Percentiles rank a stretch among this genome's conserved stretches.
Evolutionary conservation across 2,888 invertebrate species (phyloP).

Genomic region (Acronicta psi): DNA sequence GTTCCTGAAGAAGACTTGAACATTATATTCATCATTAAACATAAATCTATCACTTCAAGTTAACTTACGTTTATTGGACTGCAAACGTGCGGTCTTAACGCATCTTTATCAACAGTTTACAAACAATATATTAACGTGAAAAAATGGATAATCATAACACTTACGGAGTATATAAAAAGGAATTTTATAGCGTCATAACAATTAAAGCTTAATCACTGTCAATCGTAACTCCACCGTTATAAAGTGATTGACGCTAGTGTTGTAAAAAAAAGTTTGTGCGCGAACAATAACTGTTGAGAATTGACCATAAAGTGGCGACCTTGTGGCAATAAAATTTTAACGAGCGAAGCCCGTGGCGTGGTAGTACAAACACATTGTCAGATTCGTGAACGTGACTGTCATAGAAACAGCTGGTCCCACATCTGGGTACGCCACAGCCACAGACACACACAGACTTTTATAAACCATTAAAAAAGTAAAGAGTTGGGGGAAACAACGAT

Average conservation of each 20-base stretch:
- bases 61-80: conserved; percentile 43
- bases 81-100: conserved; percentile 50
- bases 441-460: conserved; percentile 54
- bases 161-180: conserved; percentile 74
- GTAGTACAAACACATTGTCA: conserved; percentile 80
- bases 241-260: conserved; percentile 78
- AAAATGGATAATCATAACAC: conserved; percentile 69
- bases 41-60: conserved; percentile 62
- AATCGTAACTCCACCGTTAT: conserved; percentile 80
- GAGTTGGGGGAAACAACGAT: conserved; percentile 69
- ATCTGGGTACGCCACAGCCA: conserved; percentile 69
- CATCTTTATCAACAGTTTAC: conserved; percentile 55
- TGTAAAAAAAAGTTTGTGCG: conserved; percentile 81
- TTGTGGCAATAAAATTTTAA: conserved; percentile 89
- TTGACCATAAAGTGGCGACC: conserved; percentile 89
- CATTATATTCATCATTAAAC: conserved; percentile 51
- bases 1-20: conserved; percentile 48
- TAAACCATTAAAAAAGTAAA: conserved; percentile 70
- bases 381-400: conserved; percentile 85
- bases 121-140: conserved; percentile 62
- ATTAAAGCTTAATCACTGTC: conserved; percentile 86
- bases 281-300: conserved; percentile 87
- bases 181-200: conserved; percentile 81
- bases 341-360: conserved; percentile 81
- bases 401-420: conserved; percentile 84